Evolutionary conservation across 2,797 vertebrate genomes (phyloP), one percentile per base, ranked within the genome.

Genomic region (Schizopygopsis pylzovi): DNA sequence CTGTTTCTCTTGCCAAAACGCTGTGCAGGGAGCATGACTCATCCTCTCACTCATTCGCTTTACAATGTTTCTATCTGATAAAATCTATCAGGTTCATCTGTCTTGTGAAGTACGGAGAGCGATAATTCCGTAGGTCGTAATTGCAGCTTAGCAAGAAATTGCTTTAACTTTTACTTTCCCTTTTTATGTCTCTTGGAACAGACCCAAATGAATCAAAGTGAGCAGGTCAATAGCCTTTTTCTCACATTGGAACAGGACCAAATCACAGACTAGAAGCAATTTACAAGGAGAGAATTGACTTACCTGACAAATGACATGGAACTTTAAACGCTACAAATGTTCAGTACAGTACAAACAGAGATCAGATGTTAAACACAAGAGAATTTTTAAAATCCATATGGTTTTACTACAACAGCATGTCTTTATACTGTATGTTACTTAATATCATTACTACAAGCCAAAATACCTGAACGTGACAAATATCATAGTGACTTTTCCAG

Each of bases 1-100:
- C 67, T 72, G 37, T 65, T 73, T 33, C 54, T 76, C 68, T 65
- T 68, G 82, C 81, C 81, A 86, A 86, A 89, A 28, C 75, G 52
- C 37, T 81, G 59, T 59, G 67, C 72, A 76, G 45, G 49, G 59
- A 78, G 41, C 59, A 28, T 65, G 78, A 88, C 73, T 88, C 81
- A 84, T 84, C 84, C 78, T 79, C 5, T 79, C 67, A 39, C 20
- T 79, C 18, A 20, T 79, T 39, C 11, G 1, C 18, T 70, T 70
- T 70, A 68, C 6, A 37, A 28, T 33, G 25, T 15, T 25, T 43
- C 78, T 87, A 84, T 87, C 70, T 73, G 49, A 75, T 45, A 59
- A 39, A 79, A 79, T 79, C 56, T 37, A 54, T 75, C 81, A 61
- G 12, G 28, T 33, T 81, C 5, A 28, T 77, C 45, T 15, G n/a